phyloP scores from a whole-genome alignment of 2,888 invertebrate genomes.

The Apotomis turbidana region DNA sequence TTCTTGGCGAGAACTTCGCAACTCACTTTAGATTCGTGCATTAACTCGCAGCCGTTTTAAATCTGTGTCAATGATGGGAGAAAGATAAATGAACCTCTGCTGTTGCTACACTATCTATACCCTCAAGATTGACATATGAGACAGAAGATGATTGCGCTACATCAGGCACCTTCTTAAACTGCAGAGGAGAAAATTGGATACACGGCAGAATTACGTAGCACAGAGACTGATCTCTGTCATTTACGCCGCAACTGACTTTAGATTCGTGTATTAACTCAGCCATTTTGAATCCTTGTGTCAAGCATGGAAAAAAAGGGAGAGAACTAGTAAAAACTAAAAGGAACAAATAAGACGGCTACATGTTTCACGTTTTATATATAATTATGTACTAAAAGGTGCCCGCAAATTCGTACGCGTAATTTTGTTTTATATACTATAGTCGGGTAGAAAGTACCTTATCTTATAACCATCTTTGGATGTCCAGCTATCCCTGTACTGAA shows the following conservation, averaged over 20 bases:
- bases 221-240: conserved; percentile 42
- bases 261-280: conserved; percentile 29
- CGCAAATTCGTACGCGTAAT: too few species aligned
- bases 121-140: conserved; percentile 2
- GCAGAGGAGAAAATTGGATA: conserved; percentile 37
- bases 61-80: neutral
- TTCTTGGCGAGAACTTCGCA: conserved; percentile 41
- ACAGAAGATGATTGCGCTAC: conserved; percentile 34
- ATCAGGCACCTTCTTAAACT: conserved; percentile 32
- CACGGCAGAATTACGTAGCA: conserved; percentile 40
- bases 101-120: neutral
- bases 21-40: conserved; percentile 35
- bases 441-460: too few species aligned
- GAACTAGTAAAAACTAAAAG: too few species aligned
- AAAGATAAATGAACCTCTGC: neutral
- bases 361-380: too few species aligned
- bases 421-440: too few species aligned
- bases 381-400: too few species aligned
- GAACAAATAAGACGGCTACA: too few species aligned
- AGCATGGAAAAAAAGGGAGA: neutral
- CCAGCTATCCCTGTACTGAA: too few species aligned
- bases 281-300: neutral
- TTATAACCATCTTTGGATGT: too few species aligned
- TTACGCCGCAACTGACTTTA: conserved; percentile 38
- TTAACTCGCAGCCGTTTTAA: conserved; percentile 18